Conservation (phyloP, 2,113 vertebrate species). For the Orcinus orca region DNA sequence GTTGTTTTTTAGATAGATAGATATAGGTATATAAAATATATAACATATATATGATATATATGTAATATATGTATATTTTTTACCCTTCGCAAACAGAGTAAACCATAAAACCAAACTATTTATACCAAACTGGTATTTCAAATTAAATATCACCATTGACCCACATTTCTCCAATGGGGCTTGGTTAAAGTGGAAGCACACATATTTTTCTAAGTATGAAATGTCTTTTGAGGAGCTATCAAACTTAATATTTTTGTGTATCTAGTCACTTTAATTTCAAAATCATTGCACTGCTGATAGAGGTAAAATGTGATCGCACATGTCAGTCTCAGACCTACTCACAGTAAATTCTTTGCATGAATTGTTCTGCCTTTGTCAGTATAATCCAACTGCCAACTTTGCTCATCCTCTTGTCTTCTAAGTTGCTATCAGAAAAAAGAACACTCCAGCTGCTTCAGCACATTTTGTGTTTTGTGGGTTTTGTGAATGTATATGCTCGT, state of each 20-base stretch:
- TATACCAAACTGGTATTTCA: neutral
- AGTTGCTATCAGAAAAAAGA: slow-evolving; percentile 22
- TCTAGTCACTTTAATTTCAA: neutral
- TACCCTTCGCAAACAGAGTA: neutral
- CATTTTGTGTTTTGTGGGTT: neutral
- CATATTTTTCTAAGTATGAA: neutral
- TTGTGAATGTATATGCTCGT: neutral
- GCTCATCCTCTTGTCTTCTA: slow-evolving; percentile 1
- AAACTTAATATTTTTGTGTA: neutral
- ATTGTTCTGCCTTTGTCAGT: slow-evolving; percentile 32
- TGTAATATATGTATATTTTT: neutral
- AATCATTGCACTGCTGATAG: neutral
- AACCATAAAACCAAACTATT: neutral
- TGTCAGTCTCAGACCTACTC: slow-evolving; percentile 33
- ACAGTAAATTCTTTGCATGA: slow-evolving; percentile 29
- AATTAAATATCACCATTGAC: neutral
- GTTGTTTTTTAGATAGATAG: neutral
- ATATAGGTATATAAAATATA: too few species aligned
- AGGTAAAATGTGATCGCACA: neutral
- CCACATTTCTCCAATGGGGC: neutral
- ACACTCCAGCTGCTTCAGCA: slow-evolving; percentile 48
- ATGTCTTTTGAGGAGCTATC: neutral
- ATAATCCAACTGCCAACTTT: slow-evolving; percentile 32
- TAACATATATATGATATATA: too few species aligned
- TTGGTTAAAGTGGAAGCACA: neutral